These are phyloP conservation scores for Lymantria monacha DNA, from an alignment of 2,888 invertebrate genomes.

Conservation along the genomic window DNA sequence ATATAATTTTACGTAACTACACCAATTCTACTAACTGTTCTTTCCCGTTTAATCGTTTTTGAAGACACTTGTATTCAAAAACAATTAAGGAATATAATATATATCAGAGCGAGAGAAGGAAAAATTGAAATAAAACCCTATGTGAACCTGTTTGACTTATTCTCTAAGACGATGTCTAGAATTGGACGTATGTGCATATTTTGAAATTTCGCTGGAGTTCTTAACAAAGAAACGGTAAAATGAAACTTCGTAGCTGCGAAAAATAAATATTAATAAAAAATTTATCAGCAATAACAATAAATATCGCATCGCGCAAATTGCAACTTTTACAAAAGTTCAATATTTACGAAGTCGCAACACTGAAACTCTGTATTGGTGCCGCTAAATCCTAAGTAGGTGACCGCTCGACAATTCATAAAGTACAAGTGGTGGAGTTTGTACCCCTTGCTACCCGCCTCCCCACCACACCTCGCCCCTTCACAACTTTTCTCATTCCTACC, in stretches of 20 bases:
- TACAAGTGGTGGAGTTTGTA: conserved; percentile 21
- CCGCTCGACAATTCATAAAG: conserved; percentile 53
- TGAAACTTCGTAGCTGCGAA: no score
- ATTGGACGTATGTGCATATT: no score
- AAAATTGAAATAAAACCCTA: no score
- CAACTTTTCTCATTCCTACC: conserved; percentile 33
- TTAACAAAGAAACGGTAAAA: conserved; percentile 13
- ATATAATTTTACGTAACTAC: no score
- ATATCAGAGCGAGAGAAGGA: no score
- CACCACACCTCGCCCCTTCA: conserved; percentile 12
- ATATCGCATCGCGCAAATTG: conserved; percentile 39
- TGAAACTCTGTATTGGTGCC: conserved; percentile 45
- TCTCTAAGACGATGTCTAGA: no score
- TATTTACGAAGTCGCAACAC: conserved; percentile 50
- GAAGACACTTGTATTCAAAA: no score
- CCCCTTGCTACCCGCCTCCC: conserved; percentile 11
- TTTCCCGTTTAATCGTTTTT: no score
- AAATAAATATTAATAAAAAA: conserved; percentile 30
- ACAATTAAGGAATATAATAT: no score
- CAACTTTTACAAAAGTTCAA: conserved; percentile 36
- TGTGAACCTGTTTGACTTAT: no score
- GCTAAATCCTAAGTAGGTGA: conserved; percentile 38
- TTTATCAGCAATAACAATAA: conserved; percentile 44
- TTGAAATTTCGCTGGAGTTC: no score
- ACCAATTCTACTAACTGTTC: no score